These are phyloP conservation scores for Leuciscus waleckii DNA, from an alignment of 2,797 vertebrate genomes.

Conservation along the genomic window DNA sequence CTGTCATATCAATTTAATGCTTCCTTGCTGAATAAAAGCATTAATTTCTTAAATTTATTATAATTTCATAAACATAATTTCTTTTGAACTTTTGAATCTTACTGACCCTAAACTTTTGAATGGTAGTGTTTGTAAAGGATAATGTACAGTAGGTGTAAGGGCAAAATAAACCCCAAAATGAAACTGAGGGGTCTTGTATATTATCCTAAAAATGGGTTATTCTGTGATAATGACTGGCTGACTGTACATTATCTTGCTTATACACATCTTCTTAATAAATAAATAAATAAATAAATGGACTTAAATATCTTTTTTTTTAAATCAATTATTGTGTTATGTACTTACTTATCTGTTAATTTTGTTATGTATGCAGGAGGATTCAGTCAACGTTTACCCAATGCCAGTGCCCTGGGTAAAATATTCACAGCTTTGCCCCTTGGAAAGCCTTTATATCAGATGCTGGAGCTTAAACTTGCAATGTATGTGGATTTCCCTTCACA, in stretches of 20 bases:
- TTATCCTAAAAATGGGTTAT: neutral
- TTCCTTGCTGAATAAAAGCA: neutral
- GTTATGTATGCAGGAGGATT: slow-evolving; percentile 82
- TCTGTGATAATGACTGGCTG: neutral
- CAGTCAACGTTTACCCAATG: slow-evolving; percentile 92
- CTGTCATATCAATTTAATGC: neutral
- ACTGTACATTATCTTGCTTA: neutral
- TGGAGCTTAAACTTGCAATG: slow-evolving; percentile 94
- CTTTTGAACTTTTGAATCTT: no score
- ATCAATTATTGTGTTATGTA: neutral
- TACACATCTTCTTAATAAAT: neutral
- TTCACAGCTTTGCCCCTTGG: slow-evolving; percentile 91
- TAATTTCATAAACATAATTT: no score
- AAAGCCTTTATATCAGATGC: slow-evolving; percentile 89
- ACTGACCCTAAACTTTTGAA: neutral
- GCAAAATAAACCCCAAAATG: neutral
- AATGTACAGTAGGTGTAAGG: neutral
- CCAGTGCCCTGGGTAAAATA: slow-evolving; percentile 94
- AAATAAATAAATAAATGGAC: neutral
- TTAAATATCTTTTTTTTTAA: neutral
- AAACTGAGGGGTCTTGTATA: neutral
- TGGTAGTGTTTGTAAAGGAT: neutral
- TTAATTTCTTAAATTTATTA: no score
- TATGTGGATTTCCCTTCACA: slow-evolving; percentile 90
- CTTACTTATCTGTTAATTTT: neutral